A percentile compares a stretch with the other conserved stretches of the same genome.
Evolutionary conservation across 2,113 vertebrate genomes (phyloP).

Genomic region (Thymallus thymallus): DNA sequence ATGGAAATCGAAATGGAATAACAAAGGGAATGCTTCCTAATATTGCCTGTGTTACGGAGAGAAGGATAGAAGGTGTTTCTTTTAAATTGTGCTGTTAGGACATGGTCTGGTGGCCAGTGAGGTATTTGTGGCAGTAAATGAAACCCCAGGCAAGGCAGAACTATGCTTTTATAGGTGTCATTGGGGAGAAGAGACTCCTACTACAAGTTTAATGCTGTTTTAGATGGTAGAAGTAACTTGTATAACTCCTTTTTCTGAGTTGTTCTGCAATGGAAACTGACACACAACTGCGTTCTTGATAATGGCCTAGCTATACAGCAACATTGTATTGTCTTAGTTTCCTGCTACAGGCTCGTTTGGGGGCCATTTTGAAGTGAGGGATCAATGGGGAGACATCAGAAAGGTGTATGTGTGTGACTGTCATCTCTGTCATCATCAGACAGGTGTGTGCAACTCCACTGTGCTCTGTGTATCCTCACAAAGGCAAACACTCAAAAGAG

Average conservation of each 20-base stretch:
- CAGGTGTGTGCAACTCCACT: slow-evolving; percentile 16
- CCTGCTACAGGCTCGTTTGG: too few relatives aligned
- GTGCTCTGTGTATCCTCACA: slow-evolving; percentile 16
- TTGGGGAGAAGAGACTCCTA: slow-evolving; percentile 42
- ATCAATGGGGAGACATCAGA: too few relatives aligned
- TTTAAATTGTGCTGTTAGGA: slow-evolving; percentile 59
- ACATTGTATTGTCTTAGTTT: too few relatives aligned
- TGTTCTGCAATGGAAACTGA: slow-evolving; percentile 33
- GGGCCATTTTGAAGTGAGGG: too few relatives aligned
- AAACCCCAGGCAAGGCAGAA: slow-evolving; percentile 49
- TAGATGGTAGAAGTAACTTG: not conserved
- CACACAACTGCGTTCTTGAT: not conserved
- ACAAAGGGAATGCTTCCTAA: slow-evolving; percentile 70
- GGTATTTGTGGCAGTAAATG: slow-evolving; percentile 63
- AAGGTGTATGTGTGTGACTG: too few relatives aligned
- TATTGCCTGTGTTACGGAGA: slow-evolving; percentile 46
- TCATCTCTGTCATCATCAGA: not conserved
- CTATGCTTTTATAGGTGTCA: slow-evolving; percentile 55
- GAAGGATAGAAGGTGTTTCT: slow-evolving; percentile 60
- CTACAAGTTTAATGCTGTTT: slow-evolving; percentile 26
- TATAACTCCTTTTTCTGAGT: slow-evolving; percentile 14
- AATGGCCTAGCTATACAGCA: too few relatives aligned
- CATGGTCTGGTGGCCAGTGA: slow-evolving; percentile 52
- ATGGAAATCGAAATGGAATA: slow-evolving; percentile 81
- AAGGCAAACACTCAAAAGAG: slow-evolving; percentile 37